Percentiles rank a stretch among this genome's conserved stretches.
phyloP scores from a whole-genome alignment of 2,797 vertebrate genomes.

The Balearica regulorum region DNA sequence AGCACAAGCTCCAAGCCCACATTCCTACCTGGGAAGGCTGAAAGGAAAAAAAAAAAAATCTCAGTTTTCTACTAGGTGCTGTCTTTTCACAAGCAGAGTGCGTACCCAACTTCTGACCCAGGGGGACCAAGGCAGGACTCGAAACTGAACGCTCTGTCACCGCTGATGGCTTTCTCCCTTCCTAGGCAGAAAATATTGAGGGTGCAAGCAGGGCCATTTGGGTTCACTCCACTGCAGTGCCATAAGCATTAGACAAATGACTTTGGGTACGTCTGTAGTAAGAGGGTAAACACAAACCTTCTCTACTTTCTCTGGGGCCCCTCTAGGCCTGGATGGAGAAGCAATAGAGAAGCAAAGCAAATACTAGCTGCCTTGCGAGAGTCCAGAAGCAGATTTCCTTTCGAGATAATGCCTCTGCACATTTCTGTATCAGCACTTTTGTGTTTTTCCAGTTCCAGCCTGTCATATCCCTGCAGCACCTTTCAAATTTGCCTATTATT shows the following conservation, averaged over 20 bases:
- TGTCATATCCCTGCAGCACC: not conserved
- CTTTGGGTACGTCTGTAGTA: not conserved
- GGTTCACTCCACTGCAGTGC: not conserved
- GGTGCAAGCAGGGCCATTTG: not conserved
- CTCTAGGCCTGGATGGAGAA: not conserved
- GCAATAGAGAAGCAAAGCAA: not conserved
- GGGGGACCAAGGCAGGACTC: not conserved
- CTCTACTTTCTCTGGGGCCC: not conserved
- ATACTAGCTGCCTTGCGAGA: not conserved
- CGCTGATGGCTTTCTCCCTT: not conserved
- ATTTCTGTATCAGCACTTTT: not conserved
- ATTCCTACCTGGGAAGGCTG: conserved; percentile 1
- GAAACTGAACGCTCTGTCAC: not conserved
- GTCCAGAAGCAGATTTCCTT: not conserved
- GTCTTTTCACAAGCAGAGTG: not conserved
- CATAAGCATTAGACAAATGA: not conserved
- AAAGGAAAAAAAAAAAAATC: not conserved
- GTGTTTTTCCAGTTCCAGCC: not conserved
- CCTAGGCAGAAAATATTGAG: not conserved
- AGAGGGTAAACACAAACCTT: not conserved
- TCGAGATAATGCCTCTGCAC: not conserved
- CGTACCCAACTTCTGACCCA: not conserved
- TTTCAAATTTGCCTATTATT: not conserved
- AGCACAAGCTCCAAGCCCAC: not conserved
- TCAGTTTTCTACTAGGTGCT: not conserved